Evolutionary conservation across 2,888 invertebrate species (phyloP), one percentile per base, ranked within the genome.

Genomic region (Sisyra nigra): DNA sequence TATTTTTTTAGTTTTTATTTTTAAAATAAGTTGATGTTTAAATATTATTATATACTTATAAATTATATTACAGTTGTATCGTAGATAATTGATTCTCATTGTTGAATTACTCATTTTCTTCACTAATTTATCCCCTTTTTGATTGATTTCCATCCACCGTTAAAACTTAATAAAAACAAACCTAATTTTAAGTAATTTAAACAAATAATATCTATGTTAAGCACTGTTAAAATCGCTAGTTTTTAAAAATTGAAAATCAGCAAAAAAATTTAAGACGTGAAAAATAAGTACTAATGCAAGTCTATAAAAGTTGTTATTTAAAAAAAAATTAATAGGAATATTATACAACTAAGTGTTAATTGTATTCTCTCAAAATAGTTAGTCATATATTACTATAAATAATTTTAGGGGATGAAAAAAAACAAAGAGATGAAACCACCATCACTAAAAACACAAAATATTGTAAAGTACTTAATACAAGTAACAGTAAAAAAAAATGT

Each of bases 331-430:
- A 58, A 60, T 59, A 60, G 59, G 54, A 58, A 52, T 53, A 24
- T 24, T 24, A 24, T 58, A 61, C 55, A 41, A 41, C 56, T 61
- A 62, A 62, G 60, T 62, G 62, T 63, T 63, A 61, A 59, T 57
- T 61, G 61, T 63, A 61, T 30, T 57, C 61, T 61, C 57, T 24
- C 24, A 24, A 24, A 60, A 61, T 71, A 71, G 68, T 68, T 67
- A 69, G 71, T 66, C 65, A 67, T 66, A 63, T 63, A 64, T 67
- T 66, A 65, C 53, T 53, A 52, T 47, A 50, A 49, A 50, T 44
- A 48, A 47, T 50, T 48, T 46, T 37, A 37, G 37, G 19, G 17
- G 37, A 37, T 37, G 18, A 18, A 15, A 35, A 35, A 35, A 47
- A 44, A 38, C 44, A 47, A 45, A 46, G 35, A 45, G 39, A 42